Evolutionary conservation across 2,888 invertebrate genomes (phyloP), one percentile per base, ranked within the genome.

Genomic region (Cacoxenus indagator): DNA sequence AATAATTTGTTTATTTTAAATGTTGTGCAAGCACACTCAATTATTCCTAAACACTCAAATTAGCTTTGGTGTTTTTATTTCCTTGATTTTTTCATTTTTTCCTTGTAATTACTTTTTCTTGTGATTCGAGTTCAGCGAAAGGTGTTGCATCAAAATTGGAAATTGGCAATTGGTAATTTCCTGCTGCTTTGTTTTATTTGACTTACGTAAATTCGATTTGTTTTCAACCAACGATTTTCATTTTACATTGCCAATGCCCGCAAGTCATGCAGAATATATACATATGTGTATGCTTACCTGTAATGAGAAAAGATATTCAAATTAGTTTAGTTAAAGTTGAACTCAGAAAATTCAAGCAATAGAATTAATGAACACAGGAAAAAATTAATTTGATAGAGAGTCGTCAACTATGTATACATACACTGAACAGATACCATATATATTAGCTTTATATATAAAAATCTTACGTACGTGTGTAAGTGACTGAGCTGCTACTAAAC

Each of bases 271-370:
- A 27, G 27, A 19, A 31, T 61, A 19, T 27, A 31, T 61, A n/a
- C 5, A 46, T 57, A 27, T 57, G 45, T 1, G 31, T 19, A 24
- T 62, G 70, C 74, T 74, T 72, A 74, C 74, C 74, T 74, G 74
- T 6, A 73, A 73, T 37, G 46, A 70, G 43, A 54, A 67, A 29
- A 59, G 45, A 71, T 68, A 51, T 11, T 55, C 11, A 68, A 70
- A 67, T 54, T 43, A 22, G 11, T 5, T 37, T 66, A 66, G 69
- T 71, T 59, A 75, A 67, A 69, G 70, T 74, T 68, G 6, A 48
- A 48, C 6, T 48, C 6, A 48, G 19, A 9, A 14, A 6, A 48
- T 22, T 51, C 4, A 51, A 22, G 11, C 5, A 4, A 37, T 37
- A 14, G 9, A 37, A 37, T 37, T 8, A 48, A 48, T 3, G 17